phyloP scores from a whole-genome alignment of 2,113 vertebrate genomes.

The Tachuris rubrigastra region DNA sequence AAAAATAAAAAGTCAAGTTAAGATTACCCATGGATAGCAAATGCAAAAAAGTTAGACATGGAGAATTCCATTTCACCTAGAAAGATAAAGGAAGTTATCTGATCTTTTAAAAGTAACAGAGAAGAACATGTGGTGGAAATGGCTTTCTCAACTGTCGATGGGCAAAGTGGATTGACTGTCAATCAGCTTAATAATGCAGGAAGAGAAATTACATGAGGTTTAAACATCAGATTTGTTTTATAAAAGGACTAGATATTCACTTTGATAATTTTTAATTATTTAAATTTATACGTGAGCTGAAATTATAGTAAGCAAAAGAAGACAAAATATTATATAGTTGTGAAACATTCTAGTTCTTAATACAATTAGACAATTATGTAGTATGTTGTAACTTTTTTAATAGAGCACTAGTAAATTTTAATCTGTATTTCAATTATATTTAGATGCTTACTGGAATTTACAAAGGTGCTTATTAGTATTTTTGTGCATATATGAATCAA shows the following conservation, averaged over 20 bases:
- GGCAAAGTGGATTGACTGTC: not conserved
- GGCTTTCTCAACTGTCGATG: not conserved
- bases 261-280: not conserved
- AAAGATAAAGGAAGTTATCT: not conserved
- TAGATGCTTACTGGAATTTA: not conserved
- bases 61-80: not conserved
- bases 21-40: not conserved
- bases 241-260: rapidly evolving
- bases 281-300: not conserved
- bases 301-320: not conserved
- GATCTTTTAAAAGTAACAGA: not conserved
- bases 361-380: not conserved
- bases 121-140: not conserved
- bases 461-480: not conserved
- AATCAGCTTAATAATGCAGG: not conserved
- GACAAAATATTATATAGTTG: not conserved
- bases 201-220: not conserved
- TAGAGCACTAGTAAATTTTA: not conserved
- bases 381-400: not conserved
- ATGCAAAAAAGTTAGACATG: not conserved
- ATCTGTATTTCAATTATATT: not conserved
- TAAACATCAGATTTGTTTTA: not conserved
- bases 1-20: not conserved
- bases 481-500: not conserved
- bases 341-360: not conserved